A percentile compares a stretch with the other conserved stretches of the same genome.
Evolutionary conservation across 2,113 vertebrate genomes (phyloP).

Genomic region (Rhizomys pruinosus): DNA sequence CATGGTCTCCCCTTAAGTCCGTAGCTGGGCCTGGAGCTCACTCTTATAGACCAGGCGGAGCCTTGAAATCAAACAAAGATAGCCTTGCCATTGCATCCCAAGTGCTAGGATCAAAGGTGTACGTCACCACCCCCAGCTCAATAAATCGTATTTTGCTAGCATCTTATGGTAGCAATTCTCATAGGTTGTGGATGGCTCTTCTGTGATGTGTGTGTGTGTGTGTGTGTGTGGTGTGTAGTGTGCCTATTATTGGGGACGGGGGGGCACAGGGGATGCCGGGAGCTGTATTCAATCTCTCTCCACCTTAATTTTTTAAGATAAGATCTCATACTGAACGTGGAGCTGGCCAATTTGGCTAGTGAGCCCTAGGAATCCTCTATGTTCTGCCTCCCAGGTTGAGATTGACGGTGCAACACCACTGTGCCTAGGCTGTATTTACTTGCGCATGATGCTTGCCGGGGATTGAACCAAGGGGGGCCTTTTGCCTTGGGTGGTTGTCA

Average conservation of each 20-base stretch:
- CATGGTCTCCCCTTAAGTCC: no score
- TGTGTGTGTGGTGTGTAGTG: not conserved
- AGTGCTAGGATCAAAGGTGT: no score
- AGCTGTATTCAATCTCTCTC: not conserved
- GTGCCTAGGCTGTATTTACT: no score
- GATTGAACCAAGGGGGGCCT: no score
- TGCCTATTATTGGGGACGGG: no score
- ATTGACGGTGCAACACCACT: not conserved
- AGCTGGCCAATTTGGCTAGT: not conserved
- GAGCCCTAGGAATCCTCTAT: not conserved
- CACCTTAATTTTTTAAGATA: not conserved
- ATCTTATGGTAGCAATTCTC: not conserved
- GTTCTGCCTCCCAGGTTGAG: not conserved
- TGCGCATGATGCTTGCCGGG: no score
- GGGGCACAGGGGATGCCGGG: not conserved
- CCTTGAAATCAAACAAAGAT: no score
- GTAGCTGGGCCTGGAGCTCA: no score
- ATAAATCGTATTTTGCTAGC: not conserved
- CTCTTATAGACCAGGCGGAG: no score
- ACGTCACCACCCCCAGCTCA: no score
- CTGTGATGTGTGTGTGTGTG: not conserved
- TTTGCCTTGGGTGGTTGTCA: no score
- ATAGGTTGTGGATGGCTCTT: not conserved
- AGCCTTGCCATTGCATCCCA: no score
- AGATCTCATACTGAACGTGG: not conserved